Base-by-base conservation (phyloP, 1,140 invertebrate species). In the Dermatophagoides farinae region DNA sequence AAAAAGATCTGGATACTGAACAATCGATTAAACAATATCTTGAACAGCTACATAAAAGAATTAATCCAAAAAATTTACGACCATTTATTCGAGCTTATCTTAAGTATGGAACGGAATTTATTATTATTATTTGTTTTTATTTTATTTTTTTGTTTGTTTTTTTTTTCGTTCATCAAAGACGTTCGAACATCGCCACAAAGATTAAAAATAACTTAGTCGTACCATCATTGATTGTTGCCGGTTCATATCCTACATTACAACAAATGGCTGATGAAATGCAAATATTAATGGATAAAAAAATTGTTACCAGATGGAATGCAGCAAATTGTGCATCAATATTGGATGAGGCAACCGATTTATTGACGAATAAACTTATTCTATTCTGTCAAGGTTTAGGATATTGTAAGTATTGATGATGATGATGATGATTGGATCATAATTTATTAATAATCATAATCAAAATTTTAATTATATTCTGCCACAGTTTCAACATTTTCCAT, bases 211-310 rank as follows among this genome's bases (percentile, higher is more conserved):
- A 64, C 20, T 12, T 64, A 37, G 64, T 60, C 37, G 77, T 82
- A 1, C 84, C 86, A 69, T 79, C 82, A 43, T 76, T 89, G 62
- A 76, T 89, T 59, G 79, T 89, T 54, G 86, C 85, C 37, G 87
- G 86, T 50, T 76, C 81, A 66, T 79, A 82, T 46, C 83, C 84
- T 20, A 83, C 85, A 16, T 86, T 86, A 71, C 78, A 82, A 12
- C 74, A 77, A 18, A 81, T 83, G 44, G 82, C 85, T n/a, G 71
- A 85, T 70, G 67, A 73, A 60, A 69, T 70, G 58, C 80, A 83
- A 71, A 77, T 79, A 61, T 80, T 83, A 65, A 76, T 85, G 67
- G 82, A 85, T 66, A 84, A 84, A 68, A 80, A 83, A 58, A 82
- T 82, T 65, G 81, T 82, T 1, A 85, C 84, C 57, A 77, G 86